These are phyloP conservation scores for Amiota communis DNA, from an alignment of 2,888 invertebrate genomes.

Conservation along the genomic window DNA sequence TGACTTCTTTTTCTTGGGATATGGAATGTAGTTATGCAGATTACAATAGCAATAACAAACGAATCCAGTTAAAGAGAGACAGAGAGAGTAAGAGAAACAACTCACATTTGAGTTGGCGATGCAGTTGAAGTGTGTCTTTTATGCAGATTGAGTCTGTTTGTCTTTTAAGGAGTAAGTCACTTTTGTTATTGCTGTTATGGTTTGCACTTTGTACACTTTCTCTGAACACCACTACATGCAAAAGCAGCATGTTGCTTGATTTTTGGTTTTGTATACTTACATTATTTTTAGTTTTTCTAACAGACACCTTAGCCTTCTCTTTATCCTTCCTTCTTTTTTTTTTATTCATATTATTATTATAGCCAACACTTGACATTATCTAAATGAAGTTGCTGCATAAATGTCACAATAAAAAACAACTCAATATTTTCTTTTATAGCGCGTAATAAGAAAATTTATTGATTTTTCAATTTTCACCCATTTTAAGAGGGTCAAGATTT, in stretches of 20 bases:
- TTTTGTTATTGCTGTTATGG: neutral
- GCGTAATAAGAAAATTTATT: slow-evolving; percentile 20
- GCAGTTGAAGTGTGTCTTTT: slow-evolving; percentile 7
- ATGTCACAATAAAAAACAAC: slow-evolving; percentile 16
- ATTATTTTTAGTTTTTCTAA: no score
- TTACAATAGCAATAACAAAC: slow-evolving; percentile 8
- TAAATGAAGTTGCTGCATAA: slow-evolving; percentile 12
- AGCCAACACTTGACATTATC: no score
- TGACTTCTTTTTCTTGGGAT: neutral
- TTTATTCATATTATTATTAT: no score
- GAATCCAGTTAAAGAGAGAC: slow-evolving; percentile 7
- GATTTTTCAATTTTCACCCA: slow-evolving; percentile 6
- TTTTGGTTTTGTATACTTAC: no score
- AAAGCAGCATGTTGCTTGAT: no score
- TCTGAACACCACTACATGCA: no score
- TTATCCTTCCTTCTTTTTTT: no score
- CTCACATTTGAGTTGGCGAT: no score
- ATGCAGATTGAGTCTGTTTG: slow-evolving; percentile 4
- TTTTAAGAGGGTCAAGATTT: no score
- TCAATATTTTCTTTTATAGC: neutral
- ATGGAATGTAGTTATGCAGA: slow-evolving; percentile 29
- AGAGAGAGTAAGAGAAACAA: no score
- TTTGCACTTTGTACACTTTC: neutral
- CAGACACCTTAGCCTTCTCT: no score
- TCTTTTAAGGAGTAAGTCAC: slow-evolving; percentile 3